Conservation (phyloP, 2,113 vertebrate species). For the Eubucco bourcierii region DNA sequence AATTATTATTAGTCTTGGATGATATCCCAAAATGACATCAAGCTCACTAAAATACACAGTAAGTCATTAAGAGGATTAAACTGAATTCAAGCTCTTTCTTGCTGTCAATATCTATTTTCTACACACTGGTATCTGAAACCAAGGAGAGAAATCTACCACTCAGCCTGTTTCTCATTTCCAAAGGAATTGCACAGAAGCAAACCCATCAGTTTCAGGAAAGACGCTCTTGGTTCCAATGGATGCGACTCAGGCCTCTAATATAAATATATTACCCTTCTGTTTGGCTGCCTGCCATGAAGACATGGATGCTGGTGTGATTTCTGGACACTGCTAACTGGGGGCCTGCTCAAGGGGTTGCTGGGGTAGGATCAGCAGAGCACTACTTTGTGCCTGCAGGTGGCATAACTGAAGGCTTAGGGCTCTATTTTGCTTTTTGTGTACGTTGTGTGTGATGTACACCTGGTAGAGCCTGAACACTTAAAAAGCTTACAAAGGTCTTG, state of each 20-base stretch:
- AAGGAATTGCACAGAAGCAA: neutral
- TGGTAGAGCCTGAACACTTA: neutral
- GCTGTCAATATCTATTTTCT: neutral
- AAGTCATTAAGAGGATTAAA: conserved; percentile 33
- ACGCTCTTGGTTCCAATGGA: neutral
- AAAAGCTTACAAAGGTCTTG: neutral
- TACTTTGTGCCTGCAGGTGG: neutral
- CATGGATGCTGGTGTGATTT: neutral
- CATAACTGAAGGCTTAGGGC: neutral
- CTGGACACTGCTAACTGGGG: neutral
- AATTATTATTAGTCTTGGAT: conserved; percentile 40
- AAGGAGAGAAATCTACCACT: neutral
- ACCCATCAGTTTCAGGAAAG: neutral
- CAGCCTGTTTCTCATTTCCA: neutral
- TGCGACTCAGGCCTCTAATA: neutral
- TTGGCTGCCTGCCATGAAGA: neutral
- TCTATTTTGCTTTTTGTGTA: neutral
- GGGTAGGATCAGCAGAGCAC: accelerated
- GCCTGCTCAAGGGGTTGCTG: neutral
- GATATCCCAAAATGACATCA: neutral
- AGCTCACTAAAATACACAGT: conserved; percentile 5
- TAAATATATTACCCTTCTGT: neutral
- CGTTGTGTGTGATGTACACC: neutral
- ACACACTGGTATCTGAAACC: neutral
- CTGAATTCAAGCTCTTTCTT: neutral